A percentile compares a stretch with the other conserved stretches of the same genome.
These are phyloP conservation scores for Toxostoma redivivum DNA, from an alignment of 2,113 vertebrate genomes.

Conservation along the genomic window DNA sequence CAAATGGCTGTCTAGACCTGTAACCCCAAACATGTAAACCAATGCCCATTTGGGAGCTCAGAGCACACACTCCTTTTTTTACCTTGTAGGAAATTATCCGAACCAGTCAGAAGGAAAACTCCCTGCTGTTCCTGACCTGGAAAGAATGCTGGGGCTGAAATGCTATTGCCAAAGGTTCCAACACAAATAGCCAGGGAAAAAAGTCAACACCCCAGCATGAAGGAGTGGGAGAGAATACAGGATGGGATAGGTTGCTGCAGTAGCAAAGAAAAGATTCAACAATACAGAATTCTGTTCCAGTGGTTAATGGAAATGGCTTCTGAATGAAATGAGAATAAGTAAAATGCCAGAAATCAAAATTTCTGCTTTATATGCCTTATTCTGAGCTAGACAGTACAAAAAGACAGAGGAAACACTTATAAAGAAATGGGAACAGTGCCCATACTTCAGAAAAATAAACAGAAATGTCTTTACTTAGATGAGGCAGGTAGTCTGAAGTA, in stretches of 20 bases:
- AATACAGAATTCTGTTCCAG: not conserved
- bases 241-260: not conserved
- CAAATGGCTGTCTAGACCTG: not conserved
- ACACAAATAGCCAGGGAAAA: not conserved
- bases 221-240: not conserved
- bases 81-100: not conserved
- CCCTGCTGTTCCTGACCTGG: not conserved
- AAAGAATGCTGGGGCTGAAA: not conserved
- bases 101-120: slow-evolving; percentile 14
- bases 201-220: not conserved
- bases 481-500: not conserved
- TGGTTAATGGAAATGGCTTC: not conserved
- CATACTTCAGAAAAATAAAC: not conserved
- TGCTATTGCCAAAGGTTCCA: not conserved
- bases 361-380: not conserved
- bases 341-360: not conserved
- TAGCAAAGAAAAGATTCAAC: not conserved
- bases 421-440: not conserved
- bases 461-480: not conserved
- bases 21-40: not conserved
- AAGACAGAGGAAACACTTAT: not conserved
- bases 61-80: not conserved
- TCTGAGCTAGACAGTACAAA: not conserved
- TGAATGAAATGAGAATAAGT: not conserved
- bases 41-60: not conserved